Percentiles rank a stretch among this genome's conserved stretches.
Conservation (phyloP, 2,113 vertebrate species). For the Bettongia penicillata region DNA sequence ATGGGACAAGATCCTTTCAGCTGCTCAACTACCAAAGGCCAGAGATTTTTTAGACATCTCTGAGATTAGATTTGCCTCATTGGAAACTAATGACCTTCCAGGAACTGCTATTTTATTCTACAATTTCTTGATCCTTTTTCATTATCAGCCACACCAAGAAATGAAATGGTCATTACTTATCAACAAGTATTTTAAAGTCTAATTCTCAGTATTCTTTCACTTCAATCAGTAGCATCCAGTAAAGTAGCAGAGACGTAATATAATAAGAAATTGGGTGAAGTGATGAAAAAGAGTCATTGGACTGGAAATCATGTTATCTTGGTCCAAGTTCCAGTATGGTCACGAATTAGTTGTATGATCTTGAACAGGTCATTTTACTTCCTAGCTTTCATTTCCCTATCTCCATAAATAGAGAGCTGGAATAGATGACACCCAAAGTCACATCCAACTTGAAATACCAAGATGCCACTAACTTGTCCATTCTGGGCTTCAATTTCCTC, state of each 20-base stretch:
- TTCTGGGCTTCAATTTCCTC: neutral
- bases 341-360: neutral
- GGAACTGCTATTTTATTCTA: neutral
- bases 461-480: neutral
- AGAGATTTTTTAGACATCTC: neutral
- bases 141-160: neutral
- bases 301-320: neutral
- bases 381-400: neutral
- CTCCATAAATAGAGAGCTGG: neutral
- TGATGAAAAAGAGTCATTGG: neutral
- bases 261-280: neutral
- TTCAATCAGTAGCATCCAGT: neutral
- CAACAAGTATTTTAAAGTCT: neutral
- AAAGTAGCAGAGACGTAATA: neutral
- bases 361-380: neutral
- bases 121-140: neutral
- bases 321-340: neutral
- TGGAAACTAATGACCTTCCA: neutral
- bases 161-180: neutral
- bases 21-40: neutral
- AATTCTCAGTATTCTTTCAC: neutral
- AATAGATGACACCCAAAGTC: too few species aligned
- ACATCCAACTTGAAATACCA: neutral
- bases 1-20: neutral
- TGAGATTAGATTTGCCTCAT: neutral